Evolutionary conservation across 2,797 vertebrate genomes (phyloP), one percentile per base, ranked within the genome.

Genomic region (Darevskia nairensis): DNA sequence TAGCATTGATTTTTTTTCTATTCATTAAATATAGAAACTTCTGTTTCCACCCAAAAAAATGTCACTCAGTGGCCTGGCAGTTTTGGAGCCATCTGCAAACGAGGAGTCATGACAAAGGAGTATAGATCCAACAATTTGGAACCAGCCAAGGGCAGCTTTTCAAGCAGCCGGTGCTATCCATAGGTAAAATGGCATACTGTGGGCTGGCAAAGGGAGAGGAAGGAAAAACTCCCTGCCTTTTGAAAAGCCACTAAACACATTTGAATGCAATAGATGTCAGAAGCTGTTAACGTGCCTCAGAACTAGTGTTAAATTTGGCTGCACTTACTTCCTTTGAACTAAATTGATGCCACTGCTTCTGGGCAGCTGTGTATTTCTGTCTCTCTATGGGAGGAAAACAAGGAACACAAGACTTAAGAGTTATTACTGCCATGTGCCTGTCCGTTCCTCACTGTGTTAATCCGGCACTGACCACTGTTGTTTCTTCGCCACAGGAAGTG

Each of bases 401-500:
- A 4, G 23, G 6, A 81, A 66, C 8, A 44, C 41, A 76, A 69
- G 91, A 64, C 50, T 35, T 74, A 91, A 61, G 85, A 91, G 81
- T 76, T 92, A 87, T 76, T 90, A 46, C 76, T 94, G 86, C 80
- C 92, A 75, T 81, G 61, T 77, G 78, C 68, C 39, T 86, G 82
- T 84, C 86, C 68, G 82, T 72, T 85, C 78, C 88, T 92, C 61
- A 23, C 86, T 92, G 82, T 35, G 71, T 89, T 95, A 95, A 94
- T 92, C 84, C 85, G 89, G 75, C 29, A 69, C 74, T 86, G 72
- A 84, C 90, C 89, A 69, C 78, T 92, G 77, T 81, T 85, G 69
- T 71, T 90, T 96, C 91, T 91, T 92, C 87, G 91, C 91, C 66
- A 46, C 82, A 92, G 89, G 89, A 94, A 93, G 82, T 84, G 77